These are phyloP conservation scores for Cepaea hortensis DNA, from an alignment of 2,888 invertebrate species.

Conservation along the genomic window DNA sequence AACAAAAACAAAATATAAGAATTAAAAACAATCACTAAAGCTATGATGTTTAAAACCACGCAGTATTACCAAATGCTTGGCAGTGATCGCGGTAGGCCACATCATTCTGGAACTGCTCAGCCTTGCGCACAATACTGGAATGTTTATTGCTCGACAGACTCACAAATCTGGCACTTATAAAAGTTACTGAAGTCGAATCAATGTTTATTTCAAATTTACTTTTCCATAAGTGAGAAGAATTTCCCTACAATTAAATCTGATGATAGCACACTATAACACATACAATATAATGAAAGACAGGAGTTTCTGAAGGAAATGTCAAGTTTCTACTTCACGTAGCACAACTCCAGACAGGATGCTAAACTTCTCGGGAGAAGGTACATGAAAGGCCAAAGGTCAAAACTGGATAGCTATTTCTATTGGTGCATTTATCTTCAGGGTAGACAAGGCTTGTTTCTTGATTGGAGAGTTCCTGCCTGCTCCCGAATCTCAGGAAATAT, in stretches of 20 bases:
- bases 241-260: too few relatives aligned
- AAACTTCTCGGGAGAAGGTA: conserved; percentile 4
- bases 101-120: conserved; percentile 49
- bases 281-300: too few relatives aligned
- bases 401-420: neutral
- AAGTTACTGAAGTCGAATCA: neutral
- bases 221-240: too few relatives aligned
- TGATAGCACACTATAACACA: too few relatives aligned
- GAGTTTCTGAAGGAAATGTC: neutral
- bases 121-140: neutral
- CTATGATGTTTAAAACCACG: neutral
- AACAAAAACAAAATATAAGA: too few relatives aligned
- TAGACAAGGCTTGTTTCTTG: neutral
- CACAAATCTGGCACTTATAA: neutral
- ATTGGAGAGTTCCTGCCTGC: conserved; percentile 31
- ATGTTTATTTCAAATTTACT: neutral
- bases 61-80: conserved; percentile 53
- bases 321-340: neutral
- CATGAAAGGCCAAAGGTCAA: conserved; percentile 30
- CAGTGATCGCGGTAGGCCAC: conserved; percentile 54
- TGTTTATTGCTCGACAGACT: neutral
- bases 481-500: neutral
- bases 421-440: conserved; percentile 1
- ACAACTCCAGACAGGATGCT: conserved; percentile 3
- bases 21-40: neutral